Evolutionary conservation across 1,140 invertebrate genomes (phyloP).

Genomic region (Drosophila burlai): DNA sequence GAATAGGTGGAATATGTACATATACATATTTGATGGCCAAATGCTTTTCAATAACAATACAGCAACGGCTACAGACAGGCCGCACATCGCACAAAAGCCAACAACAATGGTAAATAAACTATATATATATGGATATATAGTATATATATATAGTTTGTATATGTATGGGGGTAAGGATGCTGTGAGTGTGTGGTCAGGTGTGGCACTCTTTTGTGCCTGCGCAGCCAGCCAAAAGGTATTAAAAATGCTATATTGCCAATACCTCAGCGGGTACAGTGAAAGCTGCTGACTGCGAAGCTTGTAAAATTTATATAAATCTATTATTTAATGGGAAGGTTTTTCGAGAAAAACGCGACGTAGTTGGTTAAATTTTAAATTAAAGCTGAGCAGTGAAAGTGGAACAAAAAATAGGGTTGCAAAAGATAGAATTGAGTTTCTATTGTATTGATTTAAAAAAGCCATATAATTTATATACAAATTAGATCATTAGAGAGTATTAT

Average conservation of each 20-base stretch:
- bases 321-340: neutral
- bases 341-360: neutral
- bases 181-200: slow-evolving; percentile 57
- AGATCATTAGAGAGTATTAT: neutral
- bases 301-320: neutral
- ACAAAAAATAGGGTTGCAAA: neutral
- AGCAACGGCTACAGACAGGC: slow-evolving; percentile 25
- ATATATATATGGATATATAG: slow-evolving; percentile 13
- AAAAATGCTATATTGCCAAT: slow-evolving; percentile 52
- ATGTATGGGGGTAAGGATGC: neutral
- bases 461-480: neutral
- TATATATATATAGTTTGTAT: neutral
- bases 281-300: neutral
- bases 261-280: slow-evolving; percentile 46
- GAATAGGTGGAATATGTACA: slow-evolving; percentile 29
- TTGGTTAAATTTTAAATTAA: neutral
- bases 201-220: slow-evolving; percentile 49
- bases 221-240: slow-evolving; percentile 59
- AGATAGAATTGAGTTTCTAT: accelerated
- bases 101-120: slow-evolving; percentile 63
- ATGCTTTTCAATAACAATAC: slow-evolving; percentile 75
- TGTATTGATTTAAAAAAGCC: too few species aligned
- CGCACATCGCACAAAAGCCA: slow-evolving; percentile 58
- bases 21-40: slow-evolving; percentile 80
- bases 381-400: neutral